Base-by-base conservation (phyloP, 2,888 invertebrate genomes). In the Macrophya alboannulata region DNA sequence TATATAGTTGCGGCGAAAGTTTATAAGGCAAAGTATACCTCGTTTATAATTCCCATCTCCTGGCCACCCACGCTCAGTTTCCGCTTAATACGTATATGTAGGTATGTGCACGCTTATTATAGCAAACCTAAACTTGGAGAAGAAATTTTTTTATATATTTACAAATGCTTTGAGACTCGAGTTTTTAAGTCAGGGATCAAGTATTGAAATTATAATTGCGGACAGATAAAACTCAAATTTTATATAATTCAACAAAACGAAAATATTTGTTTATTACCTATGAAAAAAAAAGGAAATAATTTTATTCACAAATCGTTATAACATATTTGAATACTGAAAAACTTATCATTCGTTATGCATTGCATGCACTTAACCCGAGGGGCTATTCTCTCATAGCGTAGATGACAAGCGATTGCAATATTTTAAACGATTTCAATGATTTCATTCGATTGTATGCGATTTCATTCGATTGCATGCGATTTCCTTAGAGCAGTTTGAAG, bases 1-100 rank as follows among this genome's bases (percentile, higher is more conserved):
- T 62, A 25, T 62, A 62, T 25, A 21, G 62, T 12, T 12, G 25
- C 62, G 62, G 62, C 62, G 62, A 62, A 62, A 62, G 62, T 62
- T 21, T 62, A 62, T 62, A 62, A 62, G 62, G 62, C 25, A 62
- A 62, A 62, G 62, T 62, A 25, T 62, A 62, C 62, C 25, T 12
- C 62, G 62, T 62, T 62, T 62, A 62, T 62, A 62, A 62, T 62
- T 62, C 62, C 25, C 21, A 62, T 25, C 62, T 62, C 62, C 62
- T 62, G 62, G 8, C 62, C 62, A 62, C 62, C 62, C 62, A 62
- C 62, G 62, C 25, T 62, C 62, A 62, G 62, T 62, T 62, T 62
- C 25, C 62, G 62, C 25, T 62, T 25, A 31, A 31, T 31, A 31
- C 31, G 3, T 31, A 31, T 31, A 31, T 31, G 31, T 31, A 31